Base-by-base conservation (phyloP, 2,888 invertebrate species). In the Agelastica alni region DNA sequence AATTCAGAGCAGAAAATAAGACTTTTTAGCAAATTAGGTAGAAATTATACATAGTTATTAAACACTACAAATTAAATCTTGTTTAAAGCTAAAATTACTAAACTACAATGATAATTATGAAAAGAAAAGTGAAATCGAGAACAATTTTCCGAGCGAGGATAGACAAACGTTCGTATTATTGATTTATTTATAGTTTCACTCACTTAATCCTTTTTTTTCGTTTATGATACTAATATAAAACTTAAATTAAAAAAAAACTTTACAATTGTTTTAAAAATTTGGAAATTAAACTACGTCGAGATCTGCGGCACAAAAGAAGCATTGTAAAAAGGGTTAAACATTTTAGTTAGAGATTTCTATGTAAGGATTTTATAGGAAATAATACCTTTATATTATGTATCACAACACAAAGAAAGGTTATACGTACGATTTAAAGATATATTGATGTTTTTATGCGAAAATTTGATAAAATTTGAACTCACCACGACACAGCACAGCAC, bases 401-500 rank as follows among this genome's bases (percentile, higher is more conserved):
- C 5, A 30, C 45, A 49, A 16, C 30, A 34, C 16, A 34, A 34
- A 43, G 36, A 36, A 42, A n/a, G 41, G 17, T 49, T 61, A 60
- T 64, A 69, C 66, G 60, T 69, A 70, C 66, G 63, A 68, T 70
- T 69, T 58, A 51, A 55, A 47, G 56, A 36, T 49, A 60, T 58
- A 63, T 68, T 70, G 61, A 39, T 46, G 64, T 60, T 64, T 71
- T 68, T 68, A 62, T 63, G 57, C 62, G 59, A 62, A 59, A 67
- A 70, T 67, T 66, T 69, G 62, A 56, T 58, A 64, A 68, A 72
- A 69, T 70, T 72, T 73, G 75, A 83, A 89, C 91, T 89, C 86
- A 91, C 91, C 91, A 91, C 91, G 90, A 91, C 90, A 91, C 91
- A 91, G 91, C 91, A 91, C 87, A 89, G 89, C 91, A 91, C 91